Base-by-base conservation (phyloP, 2,888 invertebrate genomes). In the Drosophila neotestacea region DNA sequence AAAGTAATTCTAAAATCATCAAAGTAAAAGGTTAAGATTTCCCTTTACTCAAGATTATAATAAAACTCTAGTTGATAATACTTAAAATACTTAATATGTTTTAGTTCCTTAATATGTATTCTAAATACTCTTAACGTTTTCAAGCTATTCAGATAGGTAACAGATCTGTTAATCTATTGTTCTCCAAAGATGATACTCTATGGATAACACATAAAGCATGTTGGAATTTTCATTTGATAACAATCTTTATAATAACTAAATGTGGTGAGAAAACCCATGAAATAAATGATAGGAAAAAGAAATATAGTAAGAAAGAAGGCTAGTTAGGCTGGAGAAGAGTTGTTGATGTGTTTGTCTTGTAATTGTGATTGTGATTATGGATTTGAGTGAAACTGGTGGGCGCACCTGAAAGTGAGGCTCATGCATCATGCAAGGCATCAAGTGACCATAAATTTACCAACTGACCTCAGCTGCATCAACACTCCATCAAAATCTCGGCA, bases 401-500 rank as follows among this genome's bases (percentile, higher is more conserved):
- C 84, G 86, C 88, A 88, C 88, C 81, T 79, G 69, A 73, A 82
- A 69, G 62, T 68, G 71, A 65, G 47, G 64, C 61, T 58, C 70
- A 80, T 83, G 77, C 77, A 83, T 80, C 87, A 80, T 70, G 68
- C 54, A 58, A 62, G 66, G 66, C 65, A 67, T 55, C 55, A 64
- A 70, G 48, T 50, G 65, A 61, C 76, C 70, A 86, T 86, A 83
- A 77, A 79, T 88, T 70, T 44, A 62, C 34, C 58, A 74, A 58
- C 65, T 76, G 84, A 84, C 89, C 84, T 73, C 79, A 58, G 69
- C 54, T 62, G 78, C 83, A 83, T 82, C 75, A 84, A 62, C 84
- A 84, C 84, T 84, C 78, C 78, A 86, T 86, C 82, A 86, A 88
- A 83, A 77, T 73, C 70, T 67, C 71, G 73, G 72, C 88, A 88